Evolutionary conservation across 2,888 invertebrate species (phyloP).

Genomic region (Ennomos erosarius): DNA sequence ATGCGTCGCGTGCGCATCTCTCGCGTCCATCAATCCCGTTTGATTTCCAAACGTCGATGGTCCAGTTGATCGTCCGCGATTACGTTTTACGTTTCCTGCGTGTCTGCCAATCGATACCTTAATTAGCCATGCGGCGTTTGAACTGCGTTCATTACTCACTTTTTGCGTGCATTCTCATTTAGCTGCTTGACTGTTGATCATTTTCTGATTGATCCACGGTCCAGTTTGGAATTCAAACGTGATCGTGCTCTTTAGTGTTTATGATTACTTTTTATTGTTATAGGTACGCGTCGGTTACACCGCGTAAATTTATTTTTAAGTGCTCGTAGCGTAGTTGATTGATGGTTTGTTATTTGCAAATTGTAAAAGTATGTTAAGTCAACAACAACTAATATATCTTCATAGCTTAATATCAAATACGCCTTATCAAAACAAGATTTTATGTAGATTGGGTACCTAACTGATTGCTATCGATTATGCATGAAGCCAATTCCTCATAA

Average conservation of each 20-base stretch:
- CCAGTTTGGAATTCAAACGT: constrained; percentile 37
- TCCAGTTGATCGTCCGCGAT: constrained; percentile 60
- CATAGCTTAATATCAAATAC: background rate
- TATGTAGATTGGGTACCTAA: constrained; percentile 6
- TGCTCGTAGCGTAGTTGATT: background rate
- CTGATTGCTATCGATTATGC: constrained; percentile 8
- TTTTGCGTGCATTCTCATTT: constrained; percentile 46
- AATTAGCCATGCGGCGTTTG: constrained; percentile 43
- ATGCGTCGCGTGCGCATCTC: constrained; percentile 58
- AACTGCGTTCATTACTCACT: constrained; percentile 44
- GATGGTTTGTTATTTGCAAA: background rate
- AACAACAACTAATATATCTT: too few relatives aligned
- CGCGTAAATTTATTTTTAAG: background rate
- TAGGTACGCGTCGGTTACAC: background rate
- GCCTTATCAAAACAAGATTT: constrained; percentile 4
- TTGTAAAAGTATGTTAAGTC: too few relatives aligned
- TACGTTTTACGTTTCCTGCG: constrained; percentile 47
- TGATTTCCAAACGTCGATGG: constrained; percentile 57
- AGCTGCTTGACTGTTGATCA: constrained; percentile 42
- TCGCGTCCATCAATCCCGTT: constrained; percentile 62
- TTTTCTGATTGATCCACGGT: constrained; percentile 50
- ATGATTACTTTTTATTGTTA: constrained; percentile 11
- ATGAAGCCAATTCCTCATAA: constrained; percentile 9
- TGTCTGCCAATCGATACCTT: constrained; percentile 43
- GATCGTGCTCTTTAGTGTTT: constrained; percentile 20